A percentile compares a stretch with the other conserved stretches of the same genome.
phyloP scores from a whole-genome alignment of 1,140 invertebrate species.

The Drosophila albomicans region DNA sequence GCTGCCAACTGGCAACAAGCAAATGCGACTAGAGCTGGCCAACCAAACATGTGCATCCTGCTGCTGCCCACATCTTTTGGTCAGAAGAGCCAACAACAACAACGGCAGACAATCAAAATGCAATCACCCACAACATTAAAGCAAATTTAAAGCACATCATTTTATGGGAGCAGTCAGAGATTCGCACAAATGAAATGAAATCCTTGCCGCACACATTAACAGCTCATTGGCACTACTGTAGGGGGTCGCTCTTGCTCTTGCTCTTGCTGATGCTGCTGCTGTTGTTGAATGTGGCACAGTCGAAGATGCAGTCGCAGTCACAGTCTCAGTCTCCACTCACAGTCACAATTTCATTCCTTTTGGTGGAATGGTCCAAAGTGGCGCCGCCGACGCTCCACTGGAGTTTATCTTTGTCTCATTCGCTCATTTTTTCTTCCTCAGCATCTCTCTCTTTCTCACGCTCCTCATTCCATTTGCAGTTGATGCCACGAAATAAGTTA shows the following conservation, averaged over 20 bases:
- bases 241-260: conserved; percentile 54
- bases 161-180: conserved; percentile 32
- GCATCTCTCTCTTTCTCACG: conserved; percentile 13
- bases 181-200: conserved; percentile 70
- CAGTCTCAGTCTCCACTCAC: conserved; percentile 15
- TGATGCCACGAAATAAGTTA: conserved; percentile 72
- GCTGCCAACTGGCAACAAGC: conserved; percentile 62
- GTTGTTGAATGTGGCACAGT: conserved; percentile 13
- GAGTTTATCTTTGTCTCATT: conserved; percentile 19
- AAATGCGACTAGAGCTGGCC: conserved; percentile 16
- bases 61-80: conserved; percentile 71
- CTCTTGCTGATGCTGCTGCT: too few relatives aligned
- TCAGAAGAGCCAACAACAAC: not conserved
- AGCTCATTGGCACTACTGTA: conserved; percentile 81
- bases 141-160: conserved; percentile 62
- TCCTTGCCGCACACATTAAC: conserved; percentile 82
- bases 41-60: conserved; percentile 50
- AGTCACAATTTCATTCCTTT: conserved; percentile 33
- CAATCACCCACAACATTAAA: conserved; percentile 81
- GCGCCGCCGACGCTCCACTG: conserved; percentile 73
- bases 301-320: not conserved
- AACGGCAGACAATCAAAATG: conserved; percentile 66
- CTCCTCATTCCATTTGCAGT: conserved; percentile 15
- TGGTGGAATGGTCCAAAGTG: conserved; percentile 57
- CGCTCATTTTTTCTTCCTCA: not conserved